Conservation (phyloP, 2,113 vertebrate genomes). For the Nothocercus julius region DNA sequence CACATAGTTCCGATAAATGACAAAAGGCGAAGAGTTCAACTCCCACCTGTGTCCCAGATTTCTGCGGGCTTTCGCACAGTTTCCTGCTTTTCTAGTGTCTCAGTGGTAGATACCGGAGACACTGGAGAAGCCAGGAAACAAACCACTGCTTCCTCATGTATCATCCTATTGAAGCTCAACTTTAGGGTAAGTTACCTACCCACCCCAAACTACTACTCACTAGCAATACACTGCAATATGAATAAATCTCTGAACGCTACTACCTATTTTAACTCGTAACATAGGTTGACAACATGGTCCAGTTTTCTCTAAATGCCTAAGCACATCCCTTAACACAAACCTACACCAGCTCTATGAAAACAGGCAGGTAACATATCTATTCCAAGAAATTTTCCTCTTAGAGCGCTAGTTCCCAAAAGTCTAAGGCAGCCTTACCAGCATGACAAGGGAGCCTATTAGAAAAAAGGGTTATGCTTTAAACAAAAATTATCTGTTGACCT, state of each 20-base stretch:
- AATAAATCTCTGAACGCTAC: not conserved
- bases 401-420: not conserved
- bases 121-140: not conserved
- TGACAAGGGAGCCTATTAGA: not conserved
- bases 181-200: accelerated
- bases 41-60: not conserved
- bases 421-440: not conserved
- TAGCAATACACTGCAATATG: not conserved
- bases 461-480: not conserved
- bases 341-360: not conserved
- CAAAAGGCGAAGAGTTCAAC: not conserved
- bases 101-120: no score
- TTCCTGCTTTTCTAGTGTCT: not conserved
- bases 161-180: not conserved
- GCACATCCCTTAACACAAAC: not conserved
- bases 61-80: not conserved
- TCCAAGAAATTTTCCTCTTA: not conserved
- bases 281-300: not conserved
- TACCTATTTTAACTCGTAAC: not conserved
- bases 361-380: accelerated
- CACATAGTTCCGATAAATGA: accelerated
- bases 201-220: not conserved
- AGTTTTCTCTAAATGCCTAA: not conserved
- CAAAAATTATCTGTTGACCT: not conserved
- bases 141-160: not conserved